Evolutionary conservation across 2,113 vertebrate species (phyloP), one percentile per base, ranked within the genome.

Genomic region (Nipponia nippon): DNA sequence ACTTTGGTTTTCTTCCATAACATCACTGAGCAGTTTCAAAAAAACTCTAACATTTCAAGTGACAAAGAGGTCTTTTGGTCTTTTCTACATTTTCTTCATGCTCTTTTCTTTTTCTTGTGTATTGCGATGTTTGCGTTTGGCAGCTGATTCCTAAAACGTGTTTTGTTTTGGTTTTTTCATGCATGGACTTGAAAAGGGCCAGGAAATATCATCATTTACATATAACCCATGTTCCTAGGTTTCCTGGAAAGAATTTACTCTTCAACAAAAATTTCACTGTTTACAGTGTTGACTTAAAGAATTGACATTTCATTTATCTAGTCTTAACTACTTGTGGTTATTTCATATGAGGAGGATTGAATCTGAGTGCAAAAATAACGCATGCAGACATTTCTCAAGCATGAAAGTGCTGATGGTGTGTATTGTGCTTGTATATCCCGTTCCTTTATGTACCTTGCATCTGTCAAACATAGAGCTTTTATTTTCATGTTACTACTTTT

Each of bases 101-200:
- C 18, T 82, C 62, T 86, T 90, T 96, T 92, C 49, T 58, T 89
- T 92, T 71, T 66, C 89, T 91, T 80, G 11, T 75, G 81, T 85
- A 52, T 67, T 93, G 91, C 93, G 47, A 50, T 87, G 79, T 91
- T 96, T 92, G 49, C 9, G 0, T 94, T 94, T 96, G 85, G 89
- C 78, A 83, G 78, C 87, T 86, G 81, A 77, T 92, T 88, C 83
- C 78, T 92, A 87, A 97, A 95, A 84, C 0, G 0, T 94, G 84
- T 88, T 88, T 53, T 91, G 32, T 94, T 93, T 71, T 87, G 59
- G 85, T 93, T 85, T 95, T 96, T 97, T 90, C 93, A 89, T 95
- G 96, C 95, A 96, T 97, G 94, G 90, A 96, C 92, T 96, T 97
- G 87, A 95, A 83, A 94, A 92, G 75, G 89, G 93, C 62, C 59